Evolutionary conservation across 2,888 invertebrate genomes (phyloP), one percentile per base, ranked within the genome.

Genomic region (Apotomis capreana): DNA sequence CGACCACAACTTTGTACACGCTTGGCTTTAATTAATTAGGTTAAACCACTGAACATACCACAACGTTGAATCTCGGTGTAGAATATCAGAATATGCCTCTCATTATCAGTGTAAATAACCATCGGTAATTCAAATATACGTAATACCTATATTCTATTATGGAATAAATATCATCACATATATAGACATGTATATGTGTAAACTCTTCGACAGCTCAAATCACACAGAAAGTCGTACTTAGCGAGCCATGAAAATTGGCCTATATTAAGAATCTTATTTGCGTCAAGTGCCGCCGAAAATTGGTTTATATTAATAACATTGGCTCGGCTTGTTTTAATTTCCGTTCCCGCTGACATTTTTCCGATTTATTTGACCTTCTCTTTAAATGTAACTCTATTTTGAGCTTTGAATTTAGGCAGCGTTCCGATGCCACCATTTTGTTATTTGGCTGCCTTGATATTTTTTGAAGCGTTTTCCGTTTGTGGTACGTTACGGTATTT

Each of bases 281-380:
- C 58, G 13, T 61, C 51, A 71, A 68, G 9, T 51, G 37, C 37
- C 26, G 49, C 54, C 44, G 13, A 10, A 36, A 57, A 15, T 26
- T 36, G 36, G 36, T 49, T 57, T 57, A 13, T 68, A 71, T 67
- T 61, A 68, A 71, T 58, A 63, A 62, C 58, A 63, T 44, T 54
- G 58, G 46, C 49, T 49, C 15, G 64, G 12, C 51, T 8, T 36
- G n/a, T 63, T 72, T 68, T 51, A 72, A 72, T 68, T 72, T 72
- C 68, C 72, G 68, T 36, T 58, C n/a, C 4, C 62, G 36, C n/a
- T 57, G 72, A 58, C 72, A 62, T 54, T 68, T 68, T 54, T 54
- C 72, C 68, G 72, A 63, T 63, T 54, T 0, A 44, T 44, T 13
- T 52, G 72, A 40, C 63, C 54, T 64, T 70, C 55, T 62, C 57